Base-by-base conservation (phyloP, 2,113 vertebrate species). In the Percina caprodes region DNA sequence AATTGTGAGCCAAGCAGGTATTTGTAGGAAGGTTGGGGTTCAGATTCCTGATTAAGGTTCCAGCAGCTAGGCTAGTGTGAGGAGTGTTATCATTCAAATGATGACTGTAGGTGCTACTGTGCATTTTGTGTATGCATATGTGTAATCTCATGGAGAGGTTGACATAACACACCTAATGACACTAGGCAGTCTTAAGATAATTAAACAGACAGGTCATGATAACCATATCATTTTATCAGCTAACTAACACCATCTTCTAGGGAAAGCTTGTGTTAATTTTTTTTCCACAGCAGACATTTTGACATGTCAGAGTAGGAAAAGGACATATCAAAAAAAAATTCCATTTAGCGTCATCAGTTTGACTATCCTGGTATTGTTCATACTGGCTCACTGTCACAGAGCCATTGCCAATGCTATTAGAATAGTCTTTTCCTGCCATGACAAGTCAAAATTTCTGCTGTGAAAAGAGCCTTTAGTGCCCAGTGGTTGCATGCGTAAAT, bases 171-270 rank as follows among this genome's bases (percentile, higher is more conserved):
- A 21, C 21, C 21, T 15, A 65, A 65, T 24, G 54, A 62, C 69
- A 35, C 19, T 30, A 10, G 0, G 24, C 7, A 4, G 11, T 13
- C 49, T 23, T 5, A 11, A 51, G 61, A 54, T 48, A 60, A 0
- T 39, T 24, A 39, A 74, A 63, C 65, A 45, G 18, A 12, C 16
- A 35, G 26, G 18, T n/a, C 11, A 51, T 42, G 42, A 11, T 39
- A 68, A 55, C 0, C 21, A 15, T 16, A 60, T 42, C 12, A 23
- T 45, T n/a, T 33, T 0, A 1, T 46, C 33, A 0, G 9, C 39
- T 72, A 19, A 46, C 14, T 45, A 51, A 58, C 35, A 13, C 11
- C 6, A 23, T 6, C 24, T 46, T 56, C 35, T 26, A 0, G 30
- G 60, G 52, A 49, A 66, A 48, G 21, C 62, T 0, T 3, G 61